Evolutionary conservation across 2,113 vertebrate genomes (phyloP), one percentile per base, ranked within the genome.

Genomic region (Boleophthalmus pectinirostris): DNA sequence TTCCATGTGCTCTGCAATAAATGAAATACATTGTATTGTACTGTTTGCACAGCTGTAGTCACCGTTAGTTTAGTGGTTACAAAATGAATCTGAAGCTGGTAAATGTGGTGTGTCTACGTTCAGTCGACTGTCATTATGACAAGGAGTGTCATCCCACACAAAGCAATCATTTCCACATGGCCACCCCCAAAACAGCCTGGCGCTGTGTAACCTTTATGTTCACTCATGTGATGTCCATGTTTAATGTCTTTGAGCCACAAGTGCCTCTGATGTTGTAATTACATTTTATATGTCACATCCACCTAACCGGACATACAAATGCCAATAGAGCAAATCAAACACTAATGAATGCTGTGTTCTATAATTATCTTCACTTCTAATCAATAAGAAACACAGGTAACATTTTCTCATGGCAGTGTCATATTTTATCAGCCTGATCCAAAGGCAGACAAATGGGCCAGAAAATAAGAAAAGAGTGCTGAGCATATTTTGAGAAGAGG

Each of bases 381-480:
- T 85, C 75, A 81, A 81, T 82, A 79, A 69, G 65, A 45, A 75
- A 29, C 57, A 76, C 66, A 23, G 72, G 46, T 65, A 23, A 81
- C 25, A 63, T n/a, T 47, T 77, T 75, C 43, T 9, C 16, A 46
- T 24, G 71, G 76, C n/a, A 64, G 24, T 11, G 23, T 2, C 23
- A 56, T 23, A 58, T 25, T 58, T 25, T 58, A 25, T 1, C 56
- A 25, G 23, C 23, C 23, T 25, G 56, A 33, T 18, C 8, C 16
- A 24, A 46, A 76, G 54, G 81, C 63, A 82, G 84, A 82, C 76
- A 85, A 83, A 82, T 64, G 53, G 67, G 74, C 20, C 16, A 69
- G 35, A 51, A 69, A 83, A 68, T 10, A 33, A 45, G 75, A 78
- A 68, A 61, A 86, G 86, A 87, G 75, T 75, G 87, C 81, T 88